Evolutionary conservation across 1,140 invertebrate genomes (phyloP).

Genomic region (Drosophila sechellia): DNA sequence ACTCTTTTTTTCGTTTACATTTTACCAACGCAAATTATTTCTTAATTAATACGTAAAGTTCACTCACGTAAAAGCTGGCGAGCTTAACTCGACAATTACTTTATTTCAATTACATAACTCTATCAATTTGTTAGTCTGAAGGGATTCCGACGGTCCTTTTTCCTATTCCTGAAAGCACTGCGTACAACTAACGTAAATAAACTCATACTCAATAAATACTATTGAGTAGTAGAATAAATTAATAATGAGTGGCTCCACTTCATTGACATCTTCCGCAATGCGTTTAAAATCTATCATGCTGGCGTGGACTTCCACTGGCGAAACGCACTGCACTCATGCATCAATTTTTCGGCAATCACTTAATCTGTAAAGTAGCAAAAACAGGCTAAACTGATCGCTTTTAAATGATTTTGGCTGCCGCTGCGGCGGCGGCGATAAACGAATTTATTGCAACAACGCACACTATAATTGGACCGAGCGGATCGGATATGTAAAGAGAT

Average conservation of each 20-base stretch:
- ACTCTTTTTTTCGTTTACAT: background rate
- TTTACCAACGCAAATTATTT: conserved; percentile 27
- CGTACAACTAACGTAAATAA: background rate
- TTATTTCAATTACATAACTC: conserved; percentile 77
- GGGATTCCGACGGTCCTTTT: background rate
- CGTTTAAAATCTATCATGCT: background rate
- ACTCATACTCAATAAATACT: too few species aligned
- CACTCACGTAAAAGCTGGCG: conserved; percentile 66
- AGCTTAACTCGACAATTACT: background rate
- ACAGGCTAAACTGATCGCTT: conserved; percentile 66
- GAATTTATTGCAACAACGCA: conserved; percentile 83
- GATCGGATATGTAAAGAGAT: conserved; percentile 26
- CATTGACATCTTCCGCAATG: too few species aligned
- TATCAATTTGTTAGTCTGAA: conserved; percentile 76
- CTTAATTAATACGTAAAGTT: conserved; percentile 80
- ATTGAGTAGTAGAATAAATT: too few species aligned
- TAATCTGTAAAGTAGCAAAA: conserved; percentile 32
- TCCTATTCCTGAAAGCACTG: conserved; percentile 15
- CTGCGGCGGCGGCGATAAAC: conserved; percentile 73
- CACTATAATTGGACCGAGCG: conserved; percentile 73
- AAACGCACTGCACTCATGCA: conserved; percentile 15
- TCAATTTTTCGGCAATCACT: conserved; percentile 52
- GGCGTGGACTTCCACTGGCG: background rate
- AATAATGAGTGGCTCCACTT: too few species aligned
- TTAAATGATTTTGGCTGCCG: conserved; percentile 81